Evolutionary conservation across 2,797 vertebrate species (phyloP).

Genomic region (Chaetodon trifasciatus): DNA sequence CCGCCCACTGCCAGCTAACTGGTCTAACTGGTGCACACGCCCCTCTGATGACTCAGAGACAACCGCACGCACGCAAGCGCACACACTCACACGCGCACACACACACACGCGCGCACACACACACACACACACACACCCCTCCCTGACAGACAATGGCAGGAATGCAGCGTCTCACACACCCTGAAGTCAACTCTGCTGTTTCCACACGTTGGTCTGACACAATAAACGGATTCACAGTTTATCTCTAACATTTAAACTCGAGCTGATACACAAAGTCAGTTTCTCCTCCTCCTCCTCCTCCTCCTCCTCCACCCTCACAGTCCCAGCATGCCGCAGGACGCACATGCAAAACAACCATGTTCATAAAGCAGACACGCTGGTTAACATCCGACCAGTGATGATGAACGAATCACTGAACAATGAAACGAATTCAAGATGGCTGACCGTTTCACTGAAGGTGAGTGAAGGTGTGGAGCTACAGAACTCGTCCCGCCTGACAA

Average conservation of each 20-base stretch:
- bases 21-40: constrained; percentile 57
- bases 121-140: background rate
- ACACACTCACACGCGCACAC: constrained; percentile 12
- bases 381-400: too few relatives aligned
- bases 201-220: background rate
- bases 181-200: background rate
- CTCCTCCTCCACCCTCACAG: too few relatives aligned
- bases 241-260: background rate
- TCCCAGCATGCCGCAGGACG: too few relatives aligned
- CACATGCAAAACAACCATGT: too few relatives aligned
- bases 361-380: too few relatives aligned
- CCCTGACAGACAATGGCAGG: constrained; percentile 66
- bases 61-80: constrained; percentile 1
- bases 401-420: too few relatives aligned
- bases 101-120: background rate
- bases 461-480: background rate
- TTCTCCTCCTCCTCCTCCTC: too few relatives aligned
- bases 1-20: background rate
- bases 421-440: too few relatives aligned
- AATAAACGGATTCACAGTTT: background rate
- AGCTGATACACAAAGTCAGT: background rate
- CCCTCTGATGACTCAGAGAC: constrained; percentile 50
- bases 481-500: background rate
- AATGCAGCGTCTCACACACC: constrained; percentile 56
- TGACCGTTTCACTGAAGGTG: too few relatives aligned